Conservation (phyloP, 2,797 vertebrate species). For the Hypotaenidia philippensis region DNA sequence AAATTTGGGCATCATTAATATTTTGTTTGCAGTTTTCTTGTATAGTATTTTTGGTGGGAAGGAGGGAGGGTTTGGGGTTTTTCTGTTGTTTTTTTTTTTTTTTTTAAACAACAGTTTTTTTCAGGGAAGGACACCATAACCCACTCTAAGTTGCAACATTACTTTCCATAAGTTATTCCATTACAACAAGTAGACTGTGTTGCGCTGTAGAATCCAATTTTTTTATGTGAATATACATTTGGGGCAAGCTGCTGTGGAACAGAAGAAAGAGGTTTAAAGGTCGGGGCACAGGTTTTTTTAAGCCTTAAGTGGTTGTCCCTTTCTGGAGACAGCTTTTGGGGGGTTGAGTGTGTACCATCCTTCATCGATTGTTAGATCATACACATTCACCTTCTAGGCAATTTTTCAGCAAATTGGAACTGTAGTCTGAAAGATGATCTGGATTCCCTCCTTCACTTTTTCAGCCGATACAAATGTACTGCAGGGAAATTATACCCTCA, state of each 20-base stretch:
- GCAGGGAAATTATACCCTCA: neutral
- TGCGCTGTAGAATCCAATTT: conserved; percentile 77
- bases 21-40: conserved; percentile 65
- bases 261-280: conserved; percentile 78
- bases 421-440: neutral
- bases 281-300: conserved; percentile 29
- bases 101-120: conserved; percentile 72
- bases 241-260: conserved; percentile 85
- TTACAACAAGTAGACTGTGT: conserved; percentile 82
- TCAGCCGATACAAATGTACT: conserved; percentile 4
- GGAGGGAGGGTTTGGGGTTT: conserved; percentile 39
- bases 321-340: neutral
- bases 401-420: neutral
- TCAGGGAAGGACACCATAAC: conserved; percentile 84
- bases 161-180: conserved; percentile 82
- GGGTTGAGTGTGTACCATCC: neutral
- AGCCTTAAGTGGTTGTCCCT: conserved; percentile 1
- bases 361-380: neutral
- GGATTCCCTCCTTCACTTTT: neutral
- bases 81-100: conserved; percentile 3
- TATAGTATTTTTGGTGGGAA: conserved; percentile 56
- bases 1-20: conserved; percentile 76
- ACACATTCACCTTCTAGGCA: neutral
- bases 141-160: conserved; percentile 86
- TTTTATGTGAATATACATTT: conserved; percentile 76